These are phyloP conservation scores for Hoplostethus atlanticus DNA, from an alignment of 2,797 vertebrate genomes.

Conservation along the genomic window DNA sequence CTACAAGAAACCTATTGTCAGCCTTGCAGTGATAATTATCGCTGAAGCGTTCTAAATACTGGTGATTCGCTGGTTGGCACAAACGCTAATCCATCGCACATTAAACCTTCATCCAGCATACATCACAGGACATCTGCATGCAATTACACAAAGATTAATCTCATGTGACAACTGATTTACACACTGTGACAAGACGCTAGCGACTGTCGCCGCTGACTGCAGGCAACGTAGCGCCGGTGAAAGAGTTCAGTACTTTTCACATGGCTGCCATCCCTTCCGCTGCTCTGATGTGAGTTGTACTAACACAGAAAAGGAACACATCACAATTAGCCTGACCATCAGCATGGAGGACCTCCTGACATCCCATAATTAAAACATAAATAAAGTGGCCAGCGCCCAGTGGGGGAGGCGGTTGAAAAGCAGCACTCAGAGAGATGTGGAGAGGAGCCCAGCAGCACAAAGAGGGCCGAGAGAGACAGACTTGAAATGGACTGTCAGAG, in stretches of 20 bases:
- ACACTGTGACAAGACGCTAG: slow-evolving; percentile 51
- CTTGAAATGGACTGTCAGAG: slow-evolving; percentile 6
- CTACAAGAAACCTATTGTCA: background rate
- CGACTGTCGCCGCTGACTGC: slow-evolving; percentile 34
- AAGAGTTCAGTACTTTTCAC: slow-evolving; percentile 26
- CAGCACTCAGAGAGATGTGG: slow-evolving; percentile 24
- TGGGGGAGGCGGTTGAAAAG: slow-evolving; percentile 37
- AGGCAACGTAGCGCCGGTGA: slow-evolving; percentile 2
- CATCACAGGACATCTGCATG: background rate
- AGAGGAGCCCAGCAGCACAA: background rate
- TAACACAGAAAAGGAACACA: slow-evolving; percentile 41
- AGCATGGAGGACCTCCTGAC: slow-evolving; percentile 49
- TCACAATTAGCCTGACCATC: slow-evolving; percentile 72
- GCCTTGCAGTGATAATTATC: background rate
- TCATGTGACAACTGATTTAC: slow-evolving; percentile 57
- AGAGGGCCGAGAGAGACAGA: background rate
- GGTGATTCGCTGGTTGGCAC: no score
- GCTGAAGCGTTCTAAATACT: no score
- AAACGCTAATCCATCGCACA: no score
- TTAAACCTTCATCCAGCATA: background rate
- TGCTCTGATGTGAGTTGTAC: slow-evolving; percentile 49
- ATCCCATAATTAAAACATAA: slow-evolving; percentile 67
- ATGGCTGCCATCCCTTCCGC: slow-evolving; percentile 3
- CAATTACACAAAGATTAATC: slow-evolving; percentile 24
- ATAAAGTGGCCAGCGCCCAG: slow-evolving; percentile 48